A percentile compares a stretch with the other conserved stretches of the same genome.
Conservation (phyloP, 2,797 vertebrate genomes). For the Coluber constrictor region DNA sequence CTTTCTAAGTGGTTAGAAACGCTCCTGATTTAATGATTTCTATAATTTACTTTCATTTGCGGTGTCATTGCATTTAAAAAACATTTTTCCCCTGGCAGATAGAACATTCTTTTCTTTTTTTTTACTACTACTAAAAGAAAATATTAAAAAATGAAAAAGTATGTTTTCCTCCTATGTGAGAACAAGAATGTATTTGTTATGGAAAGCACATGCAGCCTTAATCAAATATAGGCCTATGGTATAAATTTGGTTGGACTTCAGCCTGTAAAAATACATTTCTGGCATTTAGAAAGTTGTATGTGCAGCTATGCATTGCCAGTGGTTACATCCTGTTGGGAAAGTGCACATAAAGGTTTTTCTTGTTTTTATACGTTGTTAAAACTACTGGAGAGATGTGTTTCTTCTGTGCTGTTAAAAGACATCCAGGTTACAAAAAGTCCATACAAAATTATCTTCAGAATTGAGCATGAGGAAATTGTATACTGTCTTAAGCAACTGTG, state of each 20-base stretch:
- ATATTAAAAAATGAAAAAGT: neutral
- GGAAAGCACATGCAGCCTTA: slow-evolving; percentile 22
- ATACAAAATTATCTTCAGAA: neutral
- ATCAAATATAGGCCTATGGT: neutral
- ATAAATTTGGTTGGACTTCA: slow-evolving; percentile 21
- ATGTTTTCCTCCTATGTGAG: neutral
- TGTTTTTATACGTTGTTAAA: slow-evolving; percentile 2
- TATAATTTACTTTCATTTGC: neutral
- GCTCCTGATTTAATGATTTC: neutral
- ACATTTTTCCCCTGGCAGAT: neutral
- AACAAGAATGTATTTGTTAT: slow-evolving; percentile 27
- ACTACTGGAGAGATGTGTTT: slow-evolving; percentile 13
- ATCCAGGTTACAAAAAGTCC: slow-evolving; percentile 5
- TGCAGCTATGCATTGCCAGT: slow-evolving; percentile 16
- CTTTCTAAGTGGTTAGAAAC: slow-evolving; percentile 16
- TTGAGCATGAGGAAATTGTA: neutral
- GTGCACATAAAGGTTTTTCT: neutral
- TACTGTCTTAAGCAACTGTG: neutral
- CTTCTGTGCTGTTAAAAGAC: neutral
- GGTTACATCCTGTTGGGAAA: slow-evolving; percentile 27
- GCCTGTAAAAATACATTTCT: slow-evolving; percentile 34
- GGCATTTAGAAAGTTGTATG: neutral
- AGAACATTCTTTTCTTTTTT: neutral
- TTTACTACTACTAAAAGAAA: neutral
- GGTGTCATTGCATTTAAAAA: neutral